Percentiles rank a stretch among this genome's conserved stretches.
Conservation (phyloP, 2,797 vertebrate genomes). For the Bryconaethiops microstoma region DNA sequence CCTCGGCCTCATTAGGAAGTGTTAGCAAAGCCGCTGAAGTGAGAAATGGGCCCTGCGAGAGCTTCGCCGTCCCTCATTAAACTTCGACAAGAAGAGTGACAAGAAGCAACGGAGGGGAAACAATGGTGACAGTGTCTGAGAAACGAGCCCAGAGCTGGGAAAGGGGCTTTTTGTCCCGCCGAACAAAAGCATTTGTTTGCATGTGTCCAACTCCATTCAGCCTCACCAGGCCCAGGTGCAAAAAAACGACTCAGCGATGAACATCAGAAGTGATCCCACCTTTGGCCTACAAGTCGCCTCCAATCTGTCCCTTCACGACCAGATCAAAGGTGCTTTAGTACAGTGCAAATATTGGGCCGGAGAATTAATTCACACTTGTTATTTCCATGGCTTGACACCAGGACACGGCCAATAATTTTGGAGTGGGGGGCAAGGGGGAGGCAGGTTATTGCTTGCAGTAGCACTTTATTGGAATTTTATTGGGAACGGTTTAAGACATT, state of each 20-base stretch:
- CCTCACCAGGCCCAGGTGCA: conserved; percentile 88
- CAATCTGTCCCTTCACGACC: conserved; percentile 55
- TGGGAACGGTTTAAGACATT: not conserved
- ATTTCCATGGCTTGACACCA: conserved; percentile 58
- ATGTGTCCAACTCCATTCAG: conserved; percentile 88
- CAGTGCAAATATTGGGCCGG: conserved; percentile 70
- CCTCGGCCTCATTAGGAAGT: conserved; percentile 85
- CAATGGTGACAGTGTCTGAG: conserved; percentile 85
- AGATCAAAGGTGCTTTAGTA: conserved; percentile 70
- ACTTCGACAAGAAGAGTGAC: conserved; percentile 92
- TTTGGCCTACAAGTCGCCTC: conserved; percentile 66
- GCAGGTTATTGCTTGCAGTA: not conserved
- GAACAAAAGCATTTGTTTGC: conserved; percentile 92
- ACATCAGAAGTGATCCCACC: conserved; percentile 75
- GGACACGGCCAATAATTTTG: conserved; percentile 55
- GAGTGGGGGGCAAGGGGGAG: conserved; percentile 21
- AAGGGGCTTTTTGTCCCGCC: conserved; percentile 79
- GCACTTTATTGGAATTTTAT: not conserved
- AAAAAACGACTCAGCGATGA: conserved; percentile 69
- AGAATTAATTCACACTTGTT: conserved; percentile 68
- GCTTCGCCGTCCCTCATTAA: conserved; percentile 92
- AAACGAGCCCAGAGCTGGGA: conserved; percentile 75
- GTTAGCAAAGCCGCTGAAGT: conserved; percentile 93
- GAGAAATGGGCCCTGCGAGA: conserved; percentile 89
- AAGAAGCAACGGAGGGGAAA: conserved; percentile 91